Conservation (phyloP, 64 coral and sea anemone genomes). For the Montipora capricornis region DNA sequence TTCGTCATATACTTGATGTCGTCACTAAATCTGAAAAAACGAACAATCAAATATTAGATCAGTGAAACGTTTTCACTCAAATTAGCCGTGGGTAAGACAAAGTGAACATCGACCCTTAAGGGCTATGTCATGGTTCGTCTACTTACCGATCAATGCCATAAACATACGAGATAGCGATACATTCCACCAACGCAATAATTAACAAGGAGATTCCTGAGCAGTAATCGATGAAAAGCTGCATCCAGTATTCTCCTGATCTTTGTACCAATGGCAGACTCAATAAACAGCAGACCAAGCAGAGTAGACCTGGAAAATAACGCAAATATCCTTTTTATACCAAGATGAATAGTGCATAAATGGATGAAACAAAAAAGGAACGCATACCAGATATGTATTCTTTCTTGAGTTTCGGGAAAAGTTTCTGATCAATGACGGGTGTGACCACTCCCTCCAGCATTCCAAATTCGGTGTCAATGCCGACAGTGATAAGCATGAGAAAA, state of each 20-base stretch:
- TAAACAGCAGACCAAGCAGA: conserved; percentile 75
- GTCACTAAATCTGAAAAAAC: conserved; percentile 84
- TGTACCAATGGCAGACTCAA: conserved; percentile 79
- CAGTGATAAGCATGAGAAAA: conserved; percentile 91
- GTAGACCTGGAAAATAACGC: conserved; percentile 61
- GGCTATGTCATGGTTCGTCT: no score
- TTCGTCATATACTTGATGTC: conserved; percentile 99
- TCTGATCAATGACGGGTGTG: conserved; percentile 93
- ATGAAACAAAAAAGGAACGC: background rate
- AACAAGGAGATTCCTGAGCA: conserved; percentile 92
- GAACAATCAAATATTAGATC: no score
- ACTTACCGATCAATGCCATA: conserved; percentile 95
- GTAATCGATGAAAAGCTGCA: conserved; percentile 80
- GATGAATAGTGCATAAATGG: background rate
- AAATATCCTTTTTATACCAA: background rate
- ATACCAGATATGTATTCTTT: conserved; percentile 95
- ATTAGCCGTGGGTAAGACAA: no score
- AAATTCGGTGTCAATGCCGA: conserved; percentile 98
- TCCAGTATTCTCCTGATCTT: conserved; percentile 91
- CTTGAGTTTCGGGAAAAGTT: conserved; percentile 80
- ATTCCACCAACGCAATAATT: conserved; percentile 95
- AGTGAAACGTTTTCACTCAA: no score
- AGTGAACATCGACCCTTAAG: no score
- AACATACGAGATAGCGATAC: conserved; percentile 91
- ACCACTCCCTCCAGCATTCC: conserved; percentile 99